Percentiles rank a stretch among this genome's conserved stretches.
Conservation (phyloP, 1,140 invertebrate species). For the Megalopta genalis region DNA sequence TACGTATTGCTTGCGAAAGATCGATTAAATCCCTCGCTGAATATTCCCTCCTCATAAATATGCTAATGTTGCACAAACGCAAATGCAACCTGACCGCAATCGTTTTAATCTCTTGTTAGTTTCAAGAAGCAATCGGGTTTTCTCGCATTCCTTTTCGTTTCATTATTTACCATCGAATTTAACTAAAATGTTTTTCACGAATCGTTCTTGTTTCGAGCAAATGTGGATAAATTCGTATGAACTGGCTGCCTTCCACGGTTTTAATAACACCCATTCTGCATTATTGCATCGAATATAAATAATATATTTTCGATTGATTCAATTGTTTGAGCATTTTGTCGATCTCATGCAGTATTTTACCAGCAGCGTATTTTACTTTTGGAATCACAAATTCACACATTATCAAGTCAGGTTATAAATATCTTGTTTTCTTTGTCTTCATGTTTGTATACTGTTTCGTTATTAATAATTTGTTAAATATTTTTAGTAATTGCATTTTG, state of each 20-base stretch:
- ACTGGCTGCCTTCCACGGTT: not conserved
- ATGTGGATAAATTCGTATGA: constrained; percentile 9
- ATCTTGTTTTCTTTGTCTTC: no score
- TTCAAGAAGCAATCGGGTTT: constrained; percentile 27
- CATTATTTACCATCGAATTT: constrained; percentile 21
- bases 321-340: no score
- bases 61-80: constrained; percentile 33
- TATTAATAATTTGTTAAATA: no score
- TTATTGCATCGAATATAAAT: no score
- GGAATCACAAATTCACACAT: no score
- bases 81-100: constrained; percentile 32
- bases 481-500: no score
- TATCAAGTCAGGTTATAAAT: no score
- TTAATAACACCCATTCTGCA: no score
- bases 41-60: constrained; percentile 45
- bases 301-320: no score
- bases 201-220: not conserved
- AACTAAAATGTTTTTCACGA: constrained; percentile 11
- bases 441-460: no score
- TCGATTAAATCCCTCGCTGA: constrained; percentile 34
- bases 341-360: no score
- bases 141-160: not conserved
- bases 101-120: constrained; percentile 40
- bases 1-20: constrained; percentile 35
- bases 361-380: no score